phyloP scores from a whole-genome alignment of 2,888 invertebrate genomes.

The Cerastoderma edule region DNA sequence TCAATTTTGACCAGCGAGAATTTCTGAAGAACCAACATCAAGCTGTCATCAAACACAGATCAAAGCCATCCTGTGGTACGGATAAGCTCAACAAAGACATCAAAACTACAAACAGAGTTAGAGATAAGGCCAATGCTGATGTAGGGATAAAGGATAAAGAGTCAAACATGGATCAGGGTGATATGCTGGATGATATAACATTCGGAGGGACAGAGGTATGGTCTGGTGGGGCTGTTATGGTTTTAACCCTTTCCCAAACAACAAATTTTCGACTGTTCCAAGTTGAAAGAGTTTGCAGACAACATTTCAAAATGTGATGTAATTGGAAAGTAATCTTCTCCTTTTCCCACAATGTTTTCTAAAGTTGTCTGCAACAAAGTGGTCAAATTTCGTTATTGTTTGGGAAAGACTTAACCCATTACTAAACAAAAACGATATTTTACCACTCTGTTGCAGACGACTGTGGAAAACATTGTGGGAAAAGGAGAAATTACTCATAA shows the following conservation, averaged over 20 bases:
- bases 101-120: neutral
- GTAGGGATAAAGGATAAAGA: neutral
- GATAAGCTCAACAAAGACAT: neutral
- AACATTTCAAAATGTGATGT: neutral
- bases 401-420: too few species aligned
- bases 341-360: neutral
- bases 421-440: neutral
- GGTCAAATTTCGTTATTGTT: too few species aligned
- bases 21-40: neutral
- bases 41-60: neutral
- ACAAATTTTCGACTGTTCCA: neutral
- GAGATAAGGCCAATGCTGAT: neutral
- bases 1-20: neutral
- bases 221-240: neutral
- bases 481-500: neutral
- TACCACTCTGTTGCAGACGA: neutral
- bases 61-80: neutral
- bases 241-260: neutral
- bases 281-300: neutral
- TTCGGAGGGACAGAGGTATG: constrained; percentile 23
- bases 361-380: too few species aligned
- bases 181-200: constrained; percentile 28
- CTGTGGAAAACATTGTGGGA: neutral
- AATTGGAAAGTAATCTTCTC: neutral
- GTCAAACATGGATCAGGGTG: neutral